These are phyloP conservation scores for Synodontis membranacea DNA, from an alignment of 2,113 vertebrate species.

Conservation along the genomic window DNA sequence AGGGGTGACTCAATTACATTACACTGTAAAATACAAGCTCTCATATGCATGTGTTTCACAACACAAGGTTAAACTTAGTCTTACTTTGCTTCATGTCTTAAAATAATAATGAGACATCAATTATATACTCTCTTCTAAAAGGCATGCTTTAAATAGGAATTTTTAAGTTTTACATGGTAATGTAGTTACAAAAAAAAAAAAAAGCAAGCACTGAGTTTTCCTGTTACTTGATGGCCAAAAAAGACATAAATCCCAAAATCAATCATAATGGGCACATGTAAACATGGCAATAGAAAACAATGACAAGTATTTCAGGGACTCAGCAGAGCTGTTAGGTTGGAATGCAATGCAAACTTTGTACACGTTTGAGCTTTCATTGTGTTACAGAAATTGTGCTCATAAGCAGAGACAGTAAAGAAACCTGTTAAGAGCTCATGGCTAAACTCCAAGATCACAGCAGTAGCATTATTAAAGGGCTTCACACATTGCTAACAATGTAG, in stretches of 20 bases:
- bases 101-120: neutral
- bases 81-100: neutral
- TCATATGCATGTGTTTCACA: neutral
- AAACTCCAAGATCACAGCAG: slow-evolving; percentile 3
- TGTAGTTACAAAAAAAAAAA: neutral
- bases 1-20: neutral
- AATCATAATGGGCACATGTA: neutral
- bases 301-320: neutral
- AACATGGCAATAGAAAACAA: neutral
- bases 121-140: neutral
- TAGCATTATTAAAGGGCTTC: slow-evolving; percentile 22
- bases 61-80: neutral
- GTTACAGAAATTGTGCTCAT: neutral
- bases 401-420: neutral
- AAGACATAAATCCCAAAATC: neutral
- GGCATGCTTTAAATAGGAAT: neutral
- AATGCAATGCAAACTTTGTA: no score
- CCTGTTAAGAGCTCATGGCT: neutral
- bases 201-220: neutral
- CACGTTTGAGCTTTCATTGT: neutral
- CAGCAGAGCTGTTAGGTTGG: neutral
- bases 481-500: slow-evolving; percentile 10
- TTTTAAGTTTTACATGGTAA: neutral
- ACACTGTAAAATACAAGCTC: neutral
- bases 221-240: neutral